These are phyloP conservation scores for Zosterops japonicus DNA, from an alignment of 2,113 vertebrate genomes.

Conservation along the genomic window DNA sequence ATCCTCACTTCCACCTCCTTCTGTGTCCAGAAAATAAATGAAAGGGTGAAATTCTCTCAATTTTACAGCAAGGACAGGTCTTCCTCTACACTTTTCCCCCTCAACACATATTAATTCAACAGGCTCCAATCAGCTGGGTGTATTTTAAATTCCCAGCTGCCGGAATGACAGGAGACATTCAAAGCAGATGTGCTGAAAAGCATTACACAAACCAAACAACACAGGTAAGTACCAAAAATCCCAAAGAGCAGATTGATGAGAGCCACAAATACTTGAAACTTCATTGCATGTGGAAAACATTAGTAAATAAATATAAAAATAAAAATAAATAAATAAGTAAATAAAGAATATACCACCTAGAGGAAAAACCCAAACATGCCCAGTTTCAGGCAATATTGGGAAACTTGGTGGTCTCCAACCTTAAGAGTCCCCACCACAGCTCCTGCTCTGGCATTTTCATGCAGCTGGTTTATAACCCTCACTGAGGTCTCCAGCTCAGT, in stretches of 20 bases:
- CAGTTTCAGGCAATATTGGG: not conserved
- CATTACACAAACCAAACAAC: not conserved
- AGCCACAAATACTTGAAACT: not conserved
- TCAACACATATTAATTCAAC: not conserved
- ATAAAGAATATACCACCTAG: rapidly evolving
- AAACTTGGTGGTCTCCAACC: not conserved
- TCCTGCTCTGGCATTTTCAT: not conserved
- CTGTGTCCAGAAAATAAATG: not conserved
- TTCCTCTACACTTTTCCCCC: not conserved
- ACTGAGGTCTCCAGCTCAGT: not conserved
- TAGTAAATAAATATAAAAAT: not conserved
- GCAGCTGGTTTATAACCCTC: not conserved
- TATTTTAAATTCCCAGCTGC: not conserved
- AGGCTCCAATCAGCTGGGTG: not conserved
- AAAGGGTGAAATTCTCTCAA: not conserved
- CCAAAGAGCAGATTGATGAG: not conserved
- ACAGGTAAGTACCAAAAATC: not conserved
- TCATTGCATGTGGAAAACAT: not conserved
- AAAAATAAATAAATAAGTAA: not conserved
- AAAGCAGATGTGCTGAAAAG: not conserved
- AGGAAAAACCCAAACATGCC: not conserved
- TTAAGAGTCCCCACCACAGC: not conserved
- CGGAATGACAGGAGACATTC: not conserved
- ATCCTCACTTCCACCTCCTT: not conserved
- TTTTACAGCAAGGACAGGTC: not conserved